These are phyloP conservation scores for Actinia tenebrosa DNA, from an alignment of 64 coral and sea anemone genomes.

Conservation along the genomic window DNA sequence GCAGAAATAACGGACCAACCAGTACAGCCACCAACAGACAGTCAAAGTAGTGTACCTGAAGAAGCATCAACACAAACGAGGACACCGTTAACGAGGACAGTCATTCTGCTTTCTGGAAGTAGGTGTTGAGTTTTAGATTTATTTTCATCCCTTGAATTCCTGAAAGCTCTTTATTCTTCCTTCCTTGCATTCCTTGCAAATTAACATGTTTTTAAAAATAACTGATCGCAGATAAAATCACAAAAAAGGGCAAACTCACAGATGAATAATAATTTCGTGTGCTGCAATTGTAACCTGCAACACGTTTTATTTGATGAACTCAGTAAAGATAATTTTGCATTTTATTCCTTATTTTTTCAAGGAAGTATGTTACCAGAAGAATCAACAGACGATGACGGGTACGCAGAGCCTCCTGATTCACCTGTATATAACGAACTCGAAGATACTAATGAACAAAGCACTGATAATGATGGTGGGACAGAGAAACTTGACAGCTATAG, in stretches of 20 bases:
- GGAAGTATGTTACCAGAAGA: neutral
- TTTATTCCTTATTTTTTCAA: neutral
- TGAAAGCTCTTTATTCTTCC: too few relatives aligned
- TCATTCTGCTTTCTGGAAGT: neutral
- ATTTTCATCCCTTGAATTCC: neutral
- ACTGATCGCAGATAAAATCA: too few relatives aligned
- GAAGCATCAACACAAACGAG: too few relatives aligned
- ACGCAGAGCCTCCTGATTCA: neutral
- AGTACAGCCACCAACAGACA: neutral
- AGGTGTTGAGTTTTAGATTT: neutral
- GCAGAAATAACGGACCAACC: neutral
- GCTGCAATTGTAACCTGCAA: too few relatives aligned
- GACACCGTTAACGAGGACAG: neutral
- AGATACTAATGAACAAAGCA: neutral
- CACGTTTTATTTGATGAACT: too few relatives aligned
- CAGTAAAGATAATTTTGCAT: neutral
- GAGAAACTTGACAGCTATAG: neutral
- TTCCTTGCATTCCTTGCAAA: too few relatives aligned
- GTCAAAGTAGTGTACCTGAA: too few relatives aligned
- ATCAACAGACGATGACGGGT: neutral
- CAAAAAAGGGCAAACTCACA: too few relatives aligned
- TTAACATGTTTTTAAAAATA: too few relatives aligned
- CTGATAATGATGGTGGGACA: neutral
- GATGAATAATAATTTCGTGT: too few relatives aligned
- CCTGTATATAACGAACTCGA: neutral